phyloP scores from a whole-genome alignment of 2,888 invertebrate genomes.

The Portevinia maculata region DNA sequence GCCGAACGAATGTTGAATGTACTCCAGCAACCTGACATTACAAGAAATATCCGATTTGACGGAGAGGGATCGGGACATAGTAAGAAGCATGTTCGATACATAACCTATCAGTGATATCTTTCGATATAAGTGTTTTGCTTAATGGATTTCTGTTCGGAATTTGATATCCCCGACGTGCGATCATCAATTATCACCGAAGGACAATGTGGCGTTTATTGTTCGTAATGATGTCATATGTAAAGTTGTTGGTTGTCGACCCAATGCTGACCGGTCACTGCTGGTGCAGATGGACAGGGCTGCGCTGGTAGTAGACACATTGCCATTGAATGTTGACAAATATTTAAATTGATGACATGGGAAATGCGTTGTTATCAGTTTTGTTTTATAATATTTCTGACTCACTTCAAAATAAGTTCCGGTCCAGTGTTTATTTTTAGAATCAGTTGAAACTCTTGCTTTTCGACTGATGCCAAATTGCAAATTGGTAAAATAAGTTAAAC shows the following conservation, averaged over 20 bases:
- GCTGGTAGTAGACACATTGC: slow-evolving; percentile 45
- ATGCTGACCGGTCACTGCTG: neutral
- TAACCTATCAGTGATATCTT: slow-evolving; percentile 75
- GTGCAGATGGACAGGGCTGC: slow-evolving; percentile 16
- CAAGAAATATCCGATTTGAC: neutral
- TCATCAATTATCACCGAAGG: slow-evolving; percentile 75
- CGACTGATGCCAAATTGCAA: too few relatives aligned
- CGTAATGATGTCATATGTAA: slow-evolving; percentile 75
- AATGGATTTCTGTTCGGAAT: slow-evolving; percentile 77
- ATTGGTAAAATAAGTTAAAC: too few relatives aligned
- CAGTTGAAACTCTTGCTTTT: too few relatives aligned
- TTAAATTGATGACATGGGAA: slow-evolving; percentile 29
- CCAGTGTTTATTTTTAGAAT: too few relatives aligned
- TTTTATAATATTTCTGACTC: neutral
- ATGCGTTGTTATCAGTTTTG: neutral
- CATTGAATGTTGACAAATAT: slow-evolving; percentile 58
- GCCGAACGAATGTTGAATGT: slow-evolving; percentile 43
- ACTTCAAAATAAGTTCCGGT: neutral
- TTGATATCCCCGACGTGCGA: slow-evolving; percentile 75
- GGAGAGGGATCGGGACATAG: neutral
- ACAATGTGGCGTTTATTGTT: slow-evolving; percentile 73
- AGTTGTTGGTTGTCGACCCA: slow-evolving; percentile 20
- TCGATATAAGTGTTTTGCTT: slow-evolving; percentile 76
- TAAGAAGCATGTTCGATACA: slow-evolving; percentile 54
- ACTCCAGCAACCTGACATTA: slow-evolving; percentile 66